Conservation (phyloP, 2,113 vertebrate genomes). For the Rhadina sibilatrix region DNA sequence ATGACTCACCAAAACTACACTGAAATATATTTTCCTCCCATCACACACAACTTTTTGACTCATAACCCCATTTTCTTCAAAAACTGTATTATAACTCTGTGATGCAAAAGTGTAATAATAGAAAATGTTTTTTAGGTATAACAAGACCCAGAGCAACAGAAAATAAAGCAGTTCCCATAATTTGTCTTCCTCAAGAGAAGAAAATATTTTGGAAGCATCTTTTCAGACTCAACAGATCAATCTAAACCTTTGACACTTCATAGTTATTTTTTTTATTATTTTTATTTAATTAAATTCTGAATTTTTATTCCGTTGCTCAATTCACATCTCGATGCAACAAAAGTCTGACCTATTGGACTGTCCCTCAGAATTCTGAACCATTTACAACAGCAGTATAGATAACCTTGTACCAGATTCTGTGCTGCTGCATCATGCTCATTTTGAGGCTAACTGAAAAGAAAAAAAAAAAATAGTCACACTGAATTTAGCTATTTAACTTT, state of each 20-base stretch:
- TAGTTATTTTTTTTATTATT: neutral
- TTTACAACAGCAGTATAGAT: neutral
- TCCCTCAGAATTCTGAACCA: neutral
- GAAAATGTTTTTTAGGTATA: neutral
- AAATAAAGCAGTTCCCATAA: neutral
- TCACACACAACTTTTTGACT: neutral
- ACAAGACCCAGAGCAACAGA: neutral
- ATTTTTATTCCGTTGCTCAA: neutral
- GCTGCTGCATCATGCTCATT: neutral
- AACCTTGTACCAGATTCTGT: neutral
- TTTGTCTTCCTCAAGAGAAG: neutral
- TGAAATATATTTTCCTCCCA: neutral
- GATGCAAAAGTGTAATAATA: neutral
- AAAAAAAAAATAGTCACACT: neutral
- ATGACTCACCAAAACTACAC: neutral
- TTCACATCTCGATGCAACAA: neutral
- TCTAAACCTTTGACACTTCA: neutral
- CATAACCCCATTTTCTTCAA: neutral
- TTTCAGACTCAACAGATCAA: neutral
- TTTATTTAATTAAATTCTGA: neutral
- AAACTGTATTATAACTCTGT: neutral
- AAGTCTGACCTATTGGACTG: neutral
- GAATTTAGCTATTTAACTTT: neutral
- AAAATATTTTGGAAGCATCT: neutral
- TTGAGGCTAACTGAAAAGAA: neutral